These are phyloP conservation scores for Agrotis ipsilon DNA, from an alignment of 2,888 invertebrate species.

Conservation along the genomic window DNA sequence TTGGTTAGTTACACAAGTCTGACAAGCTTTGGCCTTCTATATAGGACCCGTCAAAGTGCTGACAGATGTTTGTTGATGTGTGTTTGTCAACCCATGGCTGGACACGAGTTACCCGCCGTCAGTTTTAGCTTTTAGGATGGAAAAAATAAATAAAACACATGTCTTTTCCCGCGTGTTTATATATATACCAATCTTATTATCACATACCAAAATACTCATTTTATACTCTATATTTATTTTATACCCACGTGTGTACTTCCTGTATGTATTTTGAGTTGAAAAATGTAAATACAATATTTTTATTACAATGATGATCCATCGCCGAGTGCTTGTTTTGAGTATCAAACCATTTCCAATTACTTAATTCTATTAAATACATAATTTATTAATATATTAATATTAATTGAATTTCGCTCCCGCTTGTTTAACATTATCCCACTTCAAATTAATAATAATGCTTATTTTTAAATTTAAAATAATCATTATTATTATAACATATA, in stretches of 20 bases:
- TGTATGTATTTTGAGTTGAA: too few species aligned
- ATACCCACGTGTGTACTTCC: too few species aligned
- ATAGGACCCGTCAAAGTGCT: too few species aligned
- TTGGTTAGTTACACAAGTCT: too few species aligned
- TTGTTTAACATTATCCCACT: neutral
- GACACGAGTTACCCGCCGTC: too few species aligned
- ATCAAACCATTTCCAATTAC: constrained; percentile 4
- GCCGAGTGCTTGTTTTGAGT: constrained; percentile 27
- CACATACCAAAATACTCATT: neutral
- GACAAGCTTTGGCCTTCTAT: too few species aligned
- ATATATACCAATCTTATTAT: constrained; percentile 9
- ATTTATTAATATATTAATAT: neutral
- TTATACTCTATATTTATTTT: too few species aligned
- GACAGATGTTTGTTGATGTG: too few species aligned
- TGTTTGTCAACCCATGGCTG: too few species aligned
- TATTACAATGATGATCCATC: neutral
- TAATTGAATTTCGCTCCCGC: neutral
- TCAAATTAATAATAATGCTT: neutral
- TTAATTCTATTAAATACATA: constrained; percentile 1
- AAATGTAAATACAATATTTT: neutral
- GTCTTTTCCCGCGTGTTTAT: constrained; percentile 29
- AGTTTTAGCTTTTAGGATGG: too few species aligned
- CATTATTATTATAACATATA: neutral
- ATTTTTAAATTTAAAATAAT: neutral
- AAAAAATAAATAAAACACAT: neutral